A percentile compares a stretch with the other conserved stretches of the same genome.
Conservation (phyloP, 2,113 vertebrate species). For the Ochotona curzoniae region DNA sequence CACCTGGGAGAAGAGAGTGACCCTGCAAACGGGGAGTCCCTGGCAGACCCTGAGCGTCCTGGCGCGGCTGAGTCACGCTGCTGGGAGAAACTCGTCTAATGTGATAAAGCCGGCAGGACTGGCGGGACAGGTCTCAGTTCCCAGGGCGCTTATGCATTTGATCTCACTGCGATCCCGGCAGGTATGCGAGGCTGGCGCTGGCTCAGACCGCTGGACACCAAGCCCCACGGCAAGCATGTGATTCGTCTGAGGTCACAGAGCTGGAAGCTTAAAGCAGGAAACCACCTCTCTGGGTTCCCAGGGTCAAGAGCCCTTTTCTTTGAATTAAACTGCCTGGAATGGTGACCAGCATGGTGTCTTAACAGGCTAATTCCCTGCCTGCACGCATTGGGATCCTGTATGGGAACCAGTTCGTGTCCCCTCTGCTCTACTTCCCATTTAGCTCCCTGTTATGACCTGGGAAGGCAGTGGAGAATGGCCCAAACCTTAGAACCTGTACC, state of each 20-base stretch:
- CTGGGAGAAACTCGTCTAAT: conserved; percentile 36
- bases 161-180: conserved; percentile 66
- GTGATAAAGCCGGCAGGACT: not conserved
- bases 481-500: too few relatives aligned
- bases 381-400: too few relatives aligned
- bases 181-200: conserved; percentile 54
- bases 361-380: too few relatives aligned
- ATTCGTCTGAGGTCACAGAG: not conserved
- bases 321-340: not conserved
- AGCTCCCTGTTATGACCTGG: too few relatives aligned
- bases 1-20: not conserved
- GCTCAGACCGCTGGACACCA: conserved; percentile 2
- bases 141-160: conserved; percentile 65
- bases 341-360: too few relatives aligned
- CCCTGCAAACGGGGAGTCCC: conserved; percentile 53
- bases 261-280: conserved; percentile 39
- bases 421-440: too few relatives aligned
- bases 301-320: not conserved
- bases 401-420: too few relatives aligned
- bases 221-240: conserved; percentile 48
- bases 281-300: not conserved
- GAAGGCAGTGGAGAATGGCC: too few relatives aligned
- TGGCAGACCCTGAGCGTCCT: not conserved
- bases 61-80: not conserved
- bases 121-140: conserved; percentile 59